Evolutionary conservation across 2,113 vertebrate genomes (phyloP), one percentile per base, ranked within the genome.

Genomic region (Poecilia latipinna): DNA sequence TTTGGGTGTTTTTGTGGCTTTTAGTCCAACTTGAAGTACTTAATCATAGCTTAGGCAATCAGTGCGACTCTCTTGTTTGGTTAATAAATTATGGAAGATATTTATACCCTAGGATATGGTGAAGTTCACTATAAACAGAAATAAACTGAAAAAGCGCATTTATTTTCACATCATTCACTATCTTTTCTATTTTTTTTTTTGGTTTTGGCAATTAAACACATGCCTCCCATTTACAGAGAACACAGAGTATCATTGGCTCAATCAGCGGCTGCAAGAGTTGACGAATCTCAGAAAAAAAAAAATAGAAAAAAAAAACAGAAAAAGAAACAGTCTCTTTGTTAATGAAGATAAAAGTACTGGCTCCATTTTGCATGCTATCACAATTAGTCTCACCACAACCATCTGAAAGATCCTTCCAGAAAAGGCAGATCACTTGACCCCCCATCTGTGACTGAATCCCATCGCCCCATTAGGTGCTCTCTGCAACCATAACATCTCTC

Each of bases 381-480:
- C 78, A 89, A 94, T 94, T 94, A 90, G 92, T 94, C 84, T 92
- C 93, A 94, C 86, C 82, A 80, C 79, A 82, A 74, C 85, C 85
- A 88, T 90, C 89, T 86, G 81, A 90, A 85, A 89, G 86, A 80
- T 86, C 80, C 77, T 84, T 87, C 84, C 79, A 83, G 86, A 84
- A 83, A 88, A 92, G 80, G 65, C 33, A 86, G 80, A 93, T 93
- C 87, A 92, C 86, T 94, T 93, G 92, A 93, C 89, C 90, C 71
- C 37, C 70, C 48, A 80, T 85, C 87, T 90, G 90, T 91, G 85
- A 86, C 83, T 35, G 26, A 87, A 88, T 85, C 77, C 68, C 69
- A 77, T 76, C 82, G 85, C 82, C 83, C 81, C 86, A 91, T 91
- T 88, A 91, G 89, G 88, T 92, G 79, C 79, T 90, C 69, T 69